These are phyloP conservation scores for Sprattus sprattus DNA, from an alignment of 2,113 vertebrate species.

Conservation along the genomic window DNA sequence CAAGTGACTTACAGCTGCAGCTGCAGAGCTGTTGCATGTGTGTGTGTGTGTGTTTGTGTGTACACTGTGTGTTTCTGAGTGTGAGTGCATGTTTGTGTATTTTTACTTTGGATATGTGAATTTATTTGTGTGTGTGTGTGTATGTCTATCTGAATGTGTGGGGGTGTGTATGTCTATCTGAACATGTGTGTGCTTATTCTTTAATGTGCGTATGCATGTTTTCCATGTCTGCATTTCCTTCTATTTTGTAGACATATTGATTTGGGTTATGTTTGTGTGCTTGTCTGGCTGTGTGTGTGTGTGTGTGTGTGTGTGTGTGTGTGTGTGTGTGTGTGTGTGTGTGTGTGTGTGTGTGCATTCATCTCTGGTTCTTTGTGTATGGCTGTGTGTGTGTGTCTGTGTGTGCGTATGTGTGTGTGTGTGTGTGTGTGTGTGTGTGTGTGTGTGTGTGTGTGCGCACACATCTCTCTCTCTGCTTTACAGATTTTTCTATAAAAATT, in stretches of 20 bases:
- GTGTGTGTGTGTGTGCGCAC: not conserved
- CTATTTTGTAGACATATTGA: constrained; percentile 52
- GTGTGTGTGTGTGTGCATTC: not conserved
- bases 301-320: not conserved
- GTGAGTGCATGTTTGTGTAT: not conserved
- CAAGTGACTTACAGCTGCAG: not conserved
- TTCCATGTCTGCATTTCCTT: no score
- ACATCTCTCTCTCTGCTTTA: not conserved
- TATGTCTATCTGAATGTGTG: constrained; percentile 32
- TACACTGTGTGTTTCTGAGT: not conserved
- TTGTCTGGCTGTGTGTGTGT: constrained; percentile 40
- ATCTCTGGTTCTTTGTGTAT: constrained; percentile 18
- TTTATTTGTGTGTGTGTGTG: constrained; percentile 19
- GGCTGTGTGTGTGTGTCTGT: constrained; percentile 22
- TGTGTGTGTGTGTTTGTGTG: not conserved
- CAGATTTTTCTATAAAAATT: no score
- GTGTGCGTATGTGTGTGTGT: not conserved
- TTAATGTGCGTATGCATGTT: no score
- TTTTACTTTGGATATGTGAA: no score
- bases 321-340: constrained; percentile 24
- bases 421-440: not conserved
- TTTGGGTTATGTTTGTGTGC: constrained; percentile 46
- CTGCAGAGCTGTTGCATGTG: not conserved
- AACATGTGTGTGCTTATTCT: constrained; percentile 28
- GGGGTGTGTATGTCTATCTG: not conserved